These are phyloP conservation scores for Pangasius mekongensis DNA, from an alignment of 2,797 vertebrate genomes.

Conservation along the genomic window DNA sequence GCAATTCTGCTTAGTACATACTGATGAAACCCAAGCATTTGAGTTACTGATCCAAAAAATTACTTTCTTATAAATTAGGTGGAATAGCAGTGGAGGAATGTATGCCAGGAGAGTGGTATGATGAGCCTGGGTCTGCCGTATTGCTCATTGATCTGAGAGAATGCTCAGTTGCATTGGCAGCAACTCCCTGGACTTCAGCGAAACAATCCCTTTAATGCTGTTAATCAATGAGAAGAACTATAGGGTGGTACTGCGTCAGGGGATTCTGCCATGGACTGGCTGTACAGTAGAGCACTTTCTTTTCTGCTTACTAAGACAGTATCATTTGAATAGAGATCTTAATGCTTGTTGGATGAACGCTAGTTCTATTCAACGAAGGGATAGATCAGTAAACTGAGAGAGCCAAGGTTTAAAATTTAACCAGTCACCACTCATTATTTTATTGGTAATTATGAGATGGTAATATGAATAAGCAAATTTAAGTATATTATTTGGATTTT, in stretches of 20 bases:
- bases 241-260: slow-evolving; percentile 48
- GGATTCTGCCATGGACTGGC: slow-evolving; percentile 14
- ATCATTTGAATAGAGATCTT: slow-evolving; percentile 23
- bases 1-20: slow-evolving; percentile 62
- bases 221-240: slow-evolving; percentile 69
- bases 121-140: slow-evolving; percentile 61
- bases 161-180: slow-evolving; percentile 53
- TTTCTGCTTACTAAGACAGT: slow-evolving; percentile 32
- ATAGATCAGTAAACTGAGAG: neutral
- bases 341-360: neutral
- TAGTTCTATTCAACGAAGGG: neutral
- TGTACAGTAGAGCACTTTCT: slow-evolving; percentile 17
- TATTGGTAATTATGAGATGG: neutral
- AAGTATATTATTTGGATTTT: neutral
- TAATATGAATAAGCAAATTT: neutral
- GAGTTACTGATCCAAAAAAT: slow-evolving; percentile 70
- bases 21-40: slow-evolving; percentile 60
- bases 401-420: neutral
- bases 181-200: slow-evolving; percentile 53
- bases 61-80: slow-evolving; percentile 70
- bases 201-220: slow-evolving; percentile 62
- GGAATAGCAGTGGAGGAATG: slow-evolving; percentile 62
- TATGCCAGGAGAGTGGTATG: slow-evolving; percentile 65
- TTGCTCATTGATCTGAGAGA: slow-evolving; percentile 58
- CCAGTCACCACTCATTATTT: neutral